These are phyloP conservation scores for Spatulosminthurus flaviceps DNA, from an alignment of 2,888 invertebrate species.

Conservation along the genomic window DNA sequence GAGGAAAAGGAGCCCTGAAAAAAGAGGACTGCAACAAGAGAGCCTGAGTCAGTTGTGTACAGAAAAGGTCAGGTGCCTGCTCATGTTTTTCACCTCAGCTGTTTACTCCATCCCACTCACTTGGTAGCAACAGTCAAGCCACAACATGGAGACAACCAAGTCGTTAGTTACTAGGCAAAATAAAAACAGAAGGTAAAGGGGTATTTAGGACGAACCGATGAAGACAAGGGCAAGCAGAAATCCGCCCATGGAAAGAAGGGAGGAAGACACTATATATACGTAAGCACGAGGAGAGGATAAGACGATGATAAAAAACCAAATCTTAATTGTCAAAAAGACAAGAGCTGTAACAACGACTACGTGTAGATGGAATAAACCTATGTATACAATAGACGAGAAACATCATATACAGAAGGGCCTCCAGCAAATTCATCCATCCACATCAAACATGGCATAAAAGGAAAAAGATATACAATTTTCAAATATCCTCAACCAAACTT, in stretches of 20 bases:
- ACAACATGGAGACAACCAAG: slow-evolving; percentile 27
- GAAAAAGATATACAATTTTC: slow-evolving; percentile 1
- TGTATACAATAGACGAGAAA: neutral
- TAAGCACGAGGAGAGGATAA: neutral
- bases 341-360: neutral
- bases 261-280: slow-evolving; percentile 2
- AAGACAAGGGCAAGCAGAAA: slow-evolving; percentile 40
- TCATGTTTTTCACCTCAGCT: slow-evolving; percentile 45
- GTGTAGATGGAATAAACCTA: neutral
- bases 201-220: slow-evolving; percentile 41
- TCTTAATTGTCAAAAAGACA: slow-evolving; percentile 26
- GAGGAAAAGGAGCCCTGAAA: slow-evolving; percentile 8
- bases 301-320: slow-evolving; percentile 24
- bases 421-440: slow-evolving; percentile 38
- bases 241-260: slow-evolving; percentile 29
- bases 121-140: neutral
- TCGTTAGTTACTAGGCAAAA: slow-evolving; percentile 34
- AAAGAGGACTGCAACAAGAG: neutral
- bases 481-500: neutral
- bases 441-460: slow-evolving; percentile 13
- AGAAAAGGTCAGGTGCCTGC: slow-evolving; percentile 36
- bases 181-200: slow-evolving; percentile 43
- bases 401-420: slow-evolving; percentile 27
- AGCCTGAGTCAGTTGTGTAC: neutral
- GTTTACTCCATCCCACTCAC: slow-evolving; percentile 20